phyloP scores from a whole-genome alignment of 2,888 invertebrate genomes.

The Auanema freiburgensis region DNA sequence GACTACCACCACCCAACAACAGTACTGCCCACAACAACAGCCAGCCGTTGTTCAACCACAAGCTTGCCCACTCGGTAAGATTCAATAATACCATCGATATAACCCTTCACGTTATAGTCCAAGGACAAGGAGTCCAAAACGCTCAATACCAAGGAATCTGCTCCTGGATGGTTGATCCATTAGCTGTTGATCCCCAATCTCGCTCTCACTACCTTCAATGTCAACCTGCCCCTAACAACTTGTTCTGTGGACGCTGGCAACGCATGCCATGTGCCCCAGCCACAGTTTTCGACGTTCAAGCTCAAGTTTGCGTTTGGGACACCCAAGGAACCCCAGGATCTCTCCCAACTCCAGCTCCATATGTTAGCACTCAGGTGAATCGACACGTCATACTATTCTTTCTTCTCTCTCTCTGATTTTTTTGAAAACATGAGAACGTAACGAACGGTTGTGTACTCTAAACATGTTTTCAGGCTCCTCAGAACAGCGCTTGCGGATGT shows the following conservation, averaged over 20 bases:
- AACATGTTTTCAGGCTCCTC: conserved; percentile 25
- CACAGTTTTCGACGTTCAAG: conserved; percentile 59
- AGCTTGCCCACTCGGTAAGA: conserved; percentile 58
- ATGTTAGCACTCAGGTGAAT: conserved; percentile 38
- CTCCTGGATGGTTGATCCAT: conserved; percentile 65
- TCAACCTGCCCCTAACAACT: conserved; percentile 62
- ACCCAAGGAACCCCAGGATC: conserved; percentile 34
- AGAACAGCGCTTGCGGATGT: conserved; percentile 52
- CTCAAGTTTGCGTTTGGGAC: conserved; percentile 52
- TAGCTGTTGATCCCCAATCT: conserved; percentile 58
- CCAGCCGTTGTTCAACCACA: conserved; percentile 58
- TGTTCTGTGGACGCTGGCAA: conserved; percentile 63
- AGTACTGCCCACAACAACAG: conserved; percentile 57
- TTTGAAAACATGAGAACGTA: not conserved
- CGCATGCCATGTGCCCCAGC: conserved; percentile 63
- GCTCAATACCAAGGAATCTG: conserved; percentile 64
- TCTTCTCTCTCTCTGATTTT: conserved; percentile 1
- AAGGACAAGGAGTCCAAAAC: conserved; percentile 54
- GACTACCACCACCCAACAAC: conserved; percentile 61
- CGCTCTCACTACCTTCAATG: conserved; percentile 58
- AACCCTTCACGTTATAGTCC: conserved; percentile 40
- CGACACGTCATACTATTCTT: not conserved
- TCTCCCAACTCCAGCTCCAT: conserved; percentile 53
- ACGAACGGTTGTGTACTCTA: not conserved
- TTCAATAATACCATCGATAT: not conserved